Evolutionary conservation across 2,888 invertebrate genomes (phyloP).

Genomic region (Auanema sp.): DNA sequence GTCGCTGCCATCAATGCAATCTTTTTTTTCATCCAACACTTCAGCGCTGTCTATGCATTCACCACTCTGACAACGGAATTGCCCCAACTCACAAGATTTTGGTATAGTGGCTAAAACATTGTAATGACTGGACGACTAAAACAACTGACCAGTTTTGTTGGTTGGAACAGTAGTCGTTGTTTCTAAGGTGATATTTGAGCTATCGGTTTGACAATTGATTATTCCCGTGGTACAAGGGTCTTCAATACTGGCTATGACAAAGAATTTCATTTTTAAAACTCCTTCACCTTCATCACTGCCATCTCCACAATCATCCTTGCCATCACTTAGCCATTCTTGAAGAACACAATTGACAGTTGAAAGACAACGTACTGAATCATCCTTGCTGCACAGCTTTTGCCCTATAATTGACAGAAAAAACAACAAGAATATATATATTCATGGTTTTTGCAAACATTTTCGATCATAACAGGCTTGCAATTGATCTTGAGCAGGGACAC

Average conservation of each 20-base stretch:
- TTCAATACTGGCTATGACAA: not conserved
- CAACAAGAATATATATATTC: not conserved
- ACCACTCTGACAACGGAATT: constrained; percentile 46
- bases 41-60: constrained; percentile 34
- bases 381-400: constrained; percentile 41
- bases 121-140: not conserved
- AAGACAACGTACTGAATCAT: constrained; percentile 41
- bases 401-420: constrained; percentile 20
- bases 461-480: constrained; percentile 38
- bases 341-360: constrained; percentile 53
- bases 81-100: constrained; percentile 33
- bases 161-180: not conserved
- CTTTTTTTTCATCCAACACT: constrained; percentile 44
- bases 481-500: constrained; percentile 37
- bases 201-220: constrained; percentile 4
- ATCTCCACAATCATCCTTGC: constrained; percentile 57
- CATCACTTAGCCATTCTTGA: constrained; percentile 53
- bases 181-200: too few species aligned
- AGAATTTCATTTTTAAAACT: not conserved
- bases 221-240: constrained; percentile 15
- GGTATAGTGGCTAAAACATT: constrained; percentile 10
- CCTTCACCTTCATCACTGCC: constrained; percentile 48
- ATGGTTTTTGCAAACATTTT: constrained; percentile 34
- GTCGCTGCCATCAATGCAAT: constrained; percentile 44
- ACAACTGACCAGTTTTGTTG: constrained; percentile 1